A percentile compares a stretch with the other conserved stretches of the same genome.
These are phyloP conservation scores for Drosophila cyrtoloma DNA, from an alignment of 2,888 invertebrate genomes.

Conservation along the genomic window DNA sequence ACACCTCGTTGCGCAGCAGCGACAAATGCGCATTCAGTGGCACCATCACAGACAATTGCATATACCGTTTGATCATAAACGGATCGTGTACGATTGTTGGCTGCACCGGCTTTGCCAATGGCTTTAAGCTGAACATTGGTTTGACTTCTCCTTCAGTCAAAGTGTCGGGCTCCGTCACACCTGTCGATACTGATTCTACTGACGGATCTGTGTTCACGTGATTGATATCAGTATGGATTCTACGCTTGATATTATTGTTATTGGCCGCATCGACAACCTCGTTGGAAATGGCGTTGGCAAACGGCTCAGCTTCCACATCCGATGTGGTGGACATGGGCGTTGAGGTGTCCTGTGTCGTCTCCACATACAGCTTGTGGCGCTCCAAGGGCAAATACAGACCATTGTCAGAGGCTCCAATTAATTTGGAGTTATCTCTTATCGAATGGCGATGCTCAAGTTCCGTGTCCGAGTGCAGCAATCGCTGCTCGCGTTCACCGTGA, in stretches of 20 bases:
- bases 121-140: slow-evolving; percentile 4
- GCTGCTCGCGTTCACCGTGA: slow-evolving; percentile 49
- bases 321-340: slow-evolving; percentile 71
- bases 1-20: slow-evolving; percentile 90
- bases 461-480: slow-evolving; percentile 44
- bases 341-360: slow-evolving; percentile 14
- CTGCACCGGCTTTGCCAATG: not conserved
- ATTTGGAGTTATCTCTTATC: slow-evolving; percentile 34
- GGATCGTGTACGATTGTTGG: slow-evolving; percentile 31
- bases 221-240: not conserved
- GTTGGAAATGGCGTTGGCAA: slow-evolving; percentile 2
- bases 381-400: slow-evolving; percentile 49
- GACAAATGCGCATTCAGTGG: slow-evolving; percentile 90
- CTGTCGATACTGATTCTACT: no score
- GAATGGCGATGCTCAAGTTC: slow-evolving; percentile 21
- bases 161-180: not conserved
- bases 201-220: not conserved
- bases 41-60: slow-evolving; percentile 89
- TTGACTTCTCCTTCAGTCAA: not conserved
- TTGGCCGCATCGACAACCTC: slow-evolving; percentile 35
- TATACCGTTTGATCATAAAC: slow-evolving; percentile 84
- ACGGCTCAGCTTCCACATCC: slow-evolving; percentile 51
- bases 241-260: slow-evolving; percentile 28
- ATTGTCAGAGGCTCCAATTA: slow-evolving; percentile 14
- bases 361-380: slow-evolving; percentile 36